Base-by-base conservation (phyloP, 2,113 vertebrate species). In the Columbina picui region DNA sequence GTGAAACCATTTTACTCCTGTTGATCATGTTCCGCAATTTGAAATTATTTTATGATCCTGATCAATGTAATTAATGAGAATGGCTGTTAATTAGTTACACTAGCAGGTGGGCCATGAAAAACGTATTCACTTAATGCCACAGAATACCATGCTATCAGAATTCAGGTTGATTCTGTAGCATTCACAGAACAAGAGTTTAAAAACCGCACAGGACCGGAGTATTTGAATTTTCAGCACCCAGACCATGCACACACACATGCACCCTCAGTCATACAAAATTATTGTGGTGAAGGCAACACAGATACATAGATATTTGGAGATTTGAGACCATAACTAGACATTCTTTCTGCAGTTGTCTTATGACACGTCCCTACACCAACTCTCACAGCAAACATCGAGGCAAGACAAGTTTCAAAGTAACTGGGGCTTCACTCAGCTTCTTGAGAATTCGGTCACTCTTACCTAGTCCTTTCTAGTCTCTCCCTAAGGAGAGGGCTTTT, bases 41-140 rank as follows among this genome's bases (percentile, higher is more conserved):
- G 70, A 97, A 97, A 98, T 98, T 97, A 98, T 98, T 98, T 98
- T 98, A 98, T 98, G 98, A 98, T 98, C 97, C 97, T 90, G 97
- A 98, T 98, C 98, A 98, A 98, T 98, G 97, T 98, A 98, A 98
- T 98, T 98, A 98, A 98, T 98, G 97, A 97, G 97, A 97, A 97
- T 93, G 93, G 86, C 89, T 98, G 96, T 97, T 98, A 98, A 98
- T 98, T 98, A 98, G 98, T 98, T 97, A 97, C 97, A 97, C 96
- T 98, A 98, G 98, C 97, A 98, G 96, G 97, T 98, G 96, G 92
- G 95, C 95, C 94, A 96, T 87, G 87, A 90, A 97, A 98, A 98
- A 96, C 5, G 12, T 97, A 97, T 94, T 95, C 93, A 71, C 80
- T 97, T 98, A 97, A 97, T 92, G 90, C 50, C 83, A 80, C 2